Conservation (phyloP, 2,113 vertebrate species). For the Dicentrarchus labrax region DNA sequence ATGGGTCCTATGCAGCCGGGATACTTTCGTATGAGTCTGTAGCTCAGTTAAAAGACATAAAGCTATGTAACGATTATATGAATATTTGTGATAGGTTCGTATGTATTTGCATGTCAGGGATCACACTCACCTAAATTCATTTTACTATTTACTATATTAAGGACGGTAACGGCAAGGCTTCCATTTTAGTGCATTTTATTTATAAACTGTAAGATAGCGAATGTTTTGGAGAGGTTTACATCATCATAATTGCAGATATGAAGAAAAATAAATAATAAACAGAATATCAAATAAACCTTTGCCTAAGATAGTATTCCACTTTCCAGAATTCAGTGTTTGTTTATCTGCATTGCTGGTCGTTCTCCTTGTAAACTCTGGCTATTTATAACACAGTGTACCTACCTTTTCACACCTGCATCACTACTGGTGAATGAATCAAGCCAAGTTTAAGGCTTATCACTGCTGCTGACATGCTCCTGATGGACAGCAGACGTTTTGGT, state of each 20-base stretch:
- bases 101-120: background rate
- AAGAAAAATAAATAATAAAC: too few species aligned
- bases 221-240: too few species aligned
- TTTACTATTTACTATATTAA: too few species aligned
- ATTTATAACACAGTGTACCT: background rate
- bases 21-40: too few species aligned
- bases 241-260: too few species aligned
- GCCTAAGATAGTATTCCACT: too few species aligned
- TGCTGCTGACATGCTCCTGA: slow-evolving; percentile 70
- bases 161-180: too few species aligned
- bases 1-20: too few species aligned
- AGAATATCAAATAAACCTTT: background rate
- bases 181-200: too few species aligned
- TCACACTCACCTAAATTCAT: background rate
- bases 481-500: slow-evolving; percentile 48
- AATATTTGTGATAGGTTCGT: background rate
- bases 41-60: background rate
- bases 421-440: background rate
- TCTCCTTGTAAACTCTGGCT: background rate
- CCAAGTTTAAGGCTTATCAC: slow-evolving; percentile 58
- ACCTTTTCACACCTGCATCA: background rate
- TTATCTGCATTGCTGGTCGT: background rate
- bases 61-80: background rate
- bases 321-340: background rate
- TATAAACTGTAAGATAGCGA: too few species aligned